Base-by-base conservation (phyloP, 2,113 vertebrate species). In the Rhynchopsitta pachyrhyncha region DNA sequence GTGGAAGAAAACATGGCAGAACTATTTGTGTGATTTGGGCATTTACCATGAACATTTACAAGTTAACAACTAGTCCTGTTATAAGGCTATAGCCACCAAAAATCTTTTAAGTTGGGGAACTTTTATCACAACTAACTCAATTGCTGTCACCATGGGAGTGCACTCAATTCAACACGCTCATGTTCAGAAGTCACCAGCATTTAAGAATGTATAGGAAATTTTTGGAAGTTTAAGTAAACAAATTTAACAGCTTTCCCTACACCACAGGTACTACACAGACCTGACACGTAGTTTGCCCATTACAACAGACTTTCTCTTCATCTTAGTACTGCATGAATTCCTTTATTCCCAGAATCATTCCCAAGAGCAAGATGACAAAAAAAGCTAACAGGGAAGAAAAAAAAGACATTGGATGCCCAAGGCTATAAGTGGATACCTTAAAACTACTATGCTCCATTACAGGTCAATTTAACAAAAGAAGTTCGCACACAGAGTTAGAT, bases 381-480 rank as follows among this genome's bases (percentile, higher is more conserved):
- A 89, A 90, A 93, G 47, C 80, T 79, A 82, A 94, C 6, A 7
- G 85, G 47, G 24, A 20, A n/a, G 6, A 7, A 11, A 52, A 94
- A 91, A 91, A 91, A 81, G 85, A 96, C 76, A 84, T 76, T 57
- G 95, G 77, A 94, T 94, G 96, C 90, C 92, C 96, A 96, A 97
- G 83, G 87, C 91, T 97, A 95, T 50, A 95, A 88, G 93, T 93
- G 95, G 92, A 63, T 96, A 94, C 62, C 66, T 91, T 84, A 95
- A 74, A 90, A 82, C 73, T 77, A 77, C 75, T 88, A 81, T 71
- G 92, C 23, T 90, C 18, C 16, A 0, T 88, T 93, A 82, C 86
- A 86, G 50, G 88, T 93, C 87, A 96, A 86, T 94, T 97, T 83
- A 97, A 96, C 89, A 93, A 95, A 97, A 97, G 68, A 92, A 95